Evolutionary conservation across 2,797 vertebrate species (phyloP).

Genomic region (Gobionotothen gibberifrons): DNA sequence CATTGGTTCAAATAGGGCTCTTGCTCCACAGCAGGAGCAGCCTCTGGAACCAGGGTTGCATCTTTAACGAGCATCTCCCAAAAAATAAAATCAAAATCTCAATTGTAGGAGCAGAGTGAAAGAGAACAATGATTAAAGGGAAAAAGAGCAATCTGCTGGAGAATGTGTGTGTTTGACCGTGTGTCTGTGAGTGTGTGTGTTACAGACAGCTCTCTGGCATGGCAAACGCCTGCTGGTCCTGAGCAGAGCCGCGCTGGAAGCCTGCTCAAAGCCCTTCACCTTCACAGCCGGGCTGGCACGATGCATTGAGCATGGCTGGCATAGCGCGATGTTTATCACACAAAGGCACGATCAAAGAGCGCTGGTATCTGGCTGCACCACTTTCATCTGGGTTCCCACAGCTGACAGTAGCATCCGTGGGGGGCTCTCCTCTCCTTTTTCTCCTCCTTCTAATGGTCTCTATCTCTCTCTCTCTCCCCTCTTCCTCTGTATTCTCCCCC

Average conservation of each 20-base stretch:
- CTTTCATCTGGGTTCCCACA: constrained; percentile 87
- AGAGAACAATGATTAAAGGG: constrained; percentile 38
- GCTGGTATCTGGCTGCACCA: constrained; percentile 79
- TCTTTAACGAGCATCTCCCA: constrained; percentile 67
- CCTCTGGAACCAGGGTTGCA: constrained; percentile 55
- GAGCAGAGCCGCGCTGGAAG: constrained; percentile 74
- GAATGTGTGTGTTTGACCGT: constrained; percentile 41
- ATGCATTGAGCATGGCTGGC: constrained; percentile 73
- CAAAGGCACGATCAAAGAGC: constrained; percentile 86
- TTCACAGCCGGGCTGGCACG: constrained; percentile 79
- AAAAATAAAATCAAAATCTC: constrained; percentile 38
- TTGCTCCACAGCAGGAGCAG: constrained; percentile 60
- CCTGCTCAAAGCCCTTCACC: constrained; percentile 82
- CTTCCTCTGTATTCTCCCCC: constrained; percentile 44
- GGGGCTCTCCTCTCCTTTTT: constrained; percentile 74
- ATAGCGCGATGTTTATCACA: constrained; percentile 84
- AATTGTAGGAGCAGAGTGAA: constrained; percentile 35
- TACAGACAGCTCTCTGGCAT: constrained; percentile 77
- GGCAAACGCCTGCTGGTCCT: constrained; percentile 75
- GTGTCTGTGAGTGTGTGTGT: constrained; percentile 18
- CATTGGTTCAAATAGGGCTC: constrained; percentile 79
- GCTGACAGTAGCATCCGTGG: constrained; percentile 84
- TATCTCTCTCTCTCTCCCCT: constrained; percentile 47
- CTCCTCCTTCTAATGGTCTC: constrained; percentile 71
- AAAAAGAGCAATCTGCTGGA: constrained; percentile 53